Conservation (phyloP, 2,797 vertebrate genomes). For the Labroides dimidiatus region DNA sequence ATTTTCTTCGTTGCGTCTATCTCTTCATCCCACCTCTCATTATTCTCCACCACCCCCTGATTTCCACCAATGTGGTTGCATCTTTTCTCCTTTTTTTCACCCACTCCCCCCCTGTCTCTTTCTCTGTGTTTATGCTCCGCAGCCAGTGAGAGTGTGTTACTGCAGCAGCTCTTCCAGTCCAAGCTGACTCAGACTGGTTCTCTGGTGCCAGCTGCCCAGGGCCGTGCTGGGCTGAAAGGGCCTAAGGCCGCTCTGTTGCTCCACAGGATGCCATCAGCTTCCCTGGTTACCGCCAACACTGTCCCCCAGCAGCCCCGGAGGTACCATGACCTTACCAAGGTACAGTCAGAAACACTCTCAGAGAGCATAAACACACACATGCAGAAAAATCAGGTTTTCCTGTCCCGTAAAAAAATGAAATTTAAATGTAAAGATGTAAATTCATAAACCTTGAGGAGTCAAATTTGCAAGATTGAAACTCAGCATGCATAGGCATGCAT, state of each 20-base stretch:
- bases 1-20: constrained; percentile 11
- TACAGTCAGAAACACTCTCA: constrained; percentile 60
- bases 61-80: constrained; percentile 72
- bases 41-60: constrained; percentile 54
- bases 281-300: constrained; percentile 54
- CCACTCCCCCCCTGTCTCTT: constrained; percentile 6
- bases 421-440: background rate
- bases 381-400: too few relatives aligned
- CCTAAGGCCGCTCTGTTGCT: constrained; percentile 87
- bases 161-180: constrained; percentile 94
- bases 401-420: background rate
- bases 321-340: constrained; percentile 91
- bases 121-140: constrained; percentile 62
- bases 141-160: constrained; percentile 95
- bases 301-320: constrained; percentile 83
- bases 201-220: constrained; percentile 86
- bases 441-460: background rate
- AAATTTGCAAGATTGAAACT: constrained; percentile 9
- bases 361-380: background rate
- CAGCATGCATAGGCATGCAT: constrained; percentile 20
- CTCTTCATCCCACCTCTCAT: too few relatives aligned
- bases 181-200: constrained; percentile 95
- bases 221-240: constrained; percentile 85
- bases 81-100: constrained; percentile 59
- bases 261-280: constrained; percentile 77